These are phyloP conservation scores for Pelecanoides urinatrix DNA, from an alignment of 2,113 vertebrate species.

Conservation along the genomic window DNA sequence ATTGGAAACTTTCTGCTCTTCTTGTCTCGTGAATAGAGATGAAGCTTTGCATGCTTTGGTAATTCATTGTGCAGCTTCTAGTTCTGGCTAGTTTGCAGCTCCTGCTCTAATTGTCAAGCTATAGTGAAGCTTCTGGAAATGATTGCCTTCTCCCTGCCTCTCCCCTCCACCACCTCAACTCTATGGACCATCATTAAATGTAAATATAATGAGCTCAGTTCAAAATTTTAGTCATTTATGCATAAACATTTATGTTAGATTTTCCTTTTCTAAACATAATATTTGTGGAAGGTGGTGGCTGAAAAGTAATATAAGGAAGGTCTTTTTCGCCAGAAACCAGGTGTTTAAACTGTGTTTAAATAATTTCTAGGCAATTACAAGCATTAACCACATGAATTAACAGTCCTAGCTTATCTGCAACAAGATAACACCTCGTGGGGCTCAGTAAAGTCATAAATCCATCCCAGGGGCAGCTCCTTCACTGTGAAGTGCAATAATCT, in stretches of 20 bases:
- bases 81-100: background rate
- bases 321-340: background rate
- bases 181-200: background rate
- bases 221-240: background rate
- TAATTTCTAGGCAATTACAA: background rate
- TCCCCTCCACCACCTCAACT: background rate
- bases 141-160: background rate
- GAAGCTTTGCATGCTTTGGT: background rate
- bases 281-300: background rate
- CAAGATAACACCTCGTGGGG: background rate
- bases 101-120: background rate
- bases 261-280: background rate
- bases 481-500: background rate
- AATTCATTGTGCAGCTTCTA: background rate
- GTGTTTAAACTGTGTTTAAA: background rate
- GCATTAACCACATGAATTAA: background rate
- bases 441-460: background rate
- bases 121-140: background rate
- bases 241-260: background rate
- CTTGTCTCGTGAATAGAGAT: background rate
- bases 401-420: background rate
- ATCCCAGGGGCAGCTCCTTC: background rate
- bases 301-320: background rate
- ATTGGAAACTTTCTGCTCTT: background rate
- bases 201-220: background rate